Conservation (phyloP, 2,113 vertebrate genomes). For the Lepisosteus oculatus region DNA sequence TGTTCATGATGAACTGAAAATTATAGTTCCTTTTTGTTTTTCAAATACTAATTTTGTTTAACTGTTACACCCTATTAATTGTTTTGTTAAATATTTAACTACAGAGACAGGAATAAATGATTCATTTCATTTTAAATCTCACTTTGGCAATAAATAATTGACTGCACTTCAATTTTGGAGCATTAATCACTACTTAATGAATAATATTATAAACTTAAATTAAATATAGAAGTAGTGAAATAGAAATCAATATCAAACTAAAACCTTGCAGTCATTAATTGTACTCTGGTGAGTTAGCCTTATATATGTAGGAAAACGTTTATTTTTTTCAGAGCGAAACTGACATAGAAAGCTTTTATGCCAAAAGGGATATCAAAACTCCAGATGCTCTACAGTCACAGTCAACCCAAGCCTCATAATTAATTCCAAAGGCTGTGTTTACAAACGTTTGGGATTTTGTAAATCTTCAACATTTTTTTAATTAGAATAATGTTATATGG, state of each 20-base stretch:
- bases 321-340: not conserved
- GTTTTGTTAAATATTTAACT: too few species aligned
- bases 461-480: not conserved
- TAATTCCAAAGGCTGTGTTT: not conserved
- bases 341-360: not conserved
- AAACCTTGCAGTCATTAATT: not conserved
- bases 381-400: conserved; percentile 1
- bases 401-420: not conserved
- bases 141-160: conserved; percentile 21
- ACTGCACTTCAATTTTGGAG: conserved; percentile 25
- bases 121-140: conserved; percentile 20
- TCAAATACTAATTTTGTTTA: too few species aligned
- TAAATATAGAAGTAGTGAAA: not conserved
- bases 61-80: too few species aligned
- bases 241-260: conserved; percentile 17
- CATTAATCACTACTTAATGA: conserved; percentile 20
- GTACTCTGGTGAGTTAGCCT: not conserved
- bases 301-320: conserved; percentile 3
- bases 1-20: too few species aligned
- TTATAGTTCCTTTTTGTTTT: too few species aligned
- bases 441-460: not conserved
- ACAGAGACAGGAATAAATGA: too few species aligned
- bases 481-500: not conserved
- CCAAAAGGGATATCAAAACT: not conserved
- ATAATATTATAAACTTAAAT: conserved; percentile 18